Conservation (phyloP, 2,113 vertebrate genomes). For the Chrysochloris asiatica region DNA sequence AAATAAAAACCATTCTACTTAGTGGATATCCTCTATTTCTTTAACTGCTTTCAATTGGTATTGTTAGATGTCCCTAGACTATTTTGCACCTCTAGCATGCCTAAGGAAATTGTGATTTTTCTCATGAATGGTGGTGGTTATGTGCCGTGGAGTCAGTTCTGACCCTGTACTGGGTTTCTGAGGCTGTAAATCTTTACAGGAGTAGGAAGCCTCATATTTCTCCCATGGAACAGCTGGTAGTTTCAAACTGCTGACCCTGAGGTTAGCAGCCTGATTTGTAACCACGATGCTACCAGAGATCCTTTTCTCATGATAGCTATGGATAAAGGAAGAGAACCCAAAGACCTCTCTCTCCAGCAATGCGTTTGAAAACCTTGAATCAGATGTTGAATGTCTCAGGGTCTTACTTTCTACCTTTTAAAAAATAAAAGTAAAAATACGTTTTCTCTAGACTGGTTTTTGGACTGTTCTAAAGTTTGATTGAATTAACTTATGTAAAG, state of each 20-base stretch:
- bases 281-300: too few relatives aligned
- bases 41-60: not conserved
- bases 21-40: not conserved
- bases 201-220: too few relatives aligned
- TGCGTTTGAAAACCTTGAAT: not conserved
- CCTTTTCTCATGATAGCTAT: not conserved
- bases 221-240: too few relatives aligned
- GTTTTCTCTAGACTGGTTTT: not conserved
- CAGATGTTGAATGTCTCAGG: conserved; percentile 20
- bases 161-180: too few relatives aligned
- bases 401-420: conserved; percentile 29
- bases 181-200: too few relatives aligned
- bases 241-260: too few relatives aligned
- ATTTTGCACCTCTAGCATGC: not conserved
- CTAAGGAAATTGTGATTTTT: not conserved
- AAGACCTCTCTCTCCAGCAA: not conserved
- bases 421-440: not conserved
- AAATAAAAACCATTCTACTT: not conserved
- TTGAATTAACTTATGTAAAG: not conserved
- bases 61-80: not conserved
- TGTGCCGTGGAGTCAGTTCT: too few relatives aligned
- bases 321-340: not conserved
- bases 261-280: too few relatives aligned
- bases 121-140: too few relatives aligned
- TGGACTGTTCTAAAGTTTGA: not conserved